A percentile compares a stretch with the other conserved stretches of the same genome.
These are phyloP conservation scores for Volucella zonaria DNA, from an alignment of 2,888 invertebrate genomes.

Conservation along the genomic window DNA sequence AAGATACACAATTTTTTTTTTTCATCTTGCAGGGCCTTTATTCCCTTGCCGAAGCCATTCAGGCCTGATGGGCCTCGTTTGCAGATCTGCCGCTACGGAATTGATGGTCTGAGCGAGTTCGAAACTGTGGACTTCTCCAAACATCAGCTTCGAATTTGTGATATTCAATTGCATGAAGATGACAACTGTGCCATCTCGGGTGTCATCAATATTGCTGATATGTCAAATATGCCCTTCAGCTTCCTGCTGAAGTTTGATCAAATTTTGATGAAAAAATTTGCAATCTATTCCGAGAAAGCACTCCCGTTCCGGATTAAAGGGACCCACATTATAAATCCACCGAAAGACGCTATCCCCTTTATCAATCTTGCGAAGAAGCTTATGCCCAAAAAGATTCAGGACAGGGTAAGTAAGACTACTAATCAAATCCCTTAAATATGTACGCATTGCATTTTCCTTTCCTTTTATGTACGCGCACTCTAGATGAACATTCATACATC, in stretches of 20 bases:
- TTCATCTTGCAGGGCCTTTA: conserved; percentile 73
- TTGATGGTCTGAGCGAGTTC: conserved; percentile 80
- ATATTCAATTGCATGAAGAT: conserved; percentile 84
- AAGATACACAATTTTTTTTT: neutral
- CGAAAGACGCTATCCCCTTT: conserved; percentile 83
- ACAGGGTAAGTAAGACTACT: conserved; percentile 83
- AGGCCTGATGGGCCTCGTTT: conserved; percentile 82
- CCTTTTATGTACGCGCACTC: neutral
- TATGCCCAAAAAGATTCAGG: conserved; percentile 84
- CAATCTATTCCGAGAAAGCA: conserved; percentile 84
- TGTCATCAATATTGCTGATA: conserved; percentile 83
- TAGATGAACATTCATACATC: conserved; percentile 84
- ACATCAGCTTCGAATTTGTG: conserved; percentile 84
- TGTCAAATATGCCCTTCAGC: conserved; percentile 83
- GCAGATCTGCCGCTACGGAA: conserved; percentile 82
- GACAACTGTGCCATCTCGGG: conserved; percentile 84
- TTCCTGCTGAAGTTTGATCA: conserved; percentile 84
- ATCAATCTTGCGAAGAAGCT: conserved; percentile 84
- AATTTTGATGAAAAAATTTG: conserved; percentile 83
- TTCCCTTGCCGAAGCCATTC: conserved; percentile 75
- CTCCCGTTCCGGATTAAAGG: conserved; percentile 84
- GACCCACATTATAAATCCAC: conserved; percentile 84
- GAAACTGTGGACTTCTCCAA: conserved; percentile 83
- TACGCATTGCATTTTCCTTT: too few species aligned
- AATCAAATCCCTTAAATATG: conserved; percentile 75